Base-by-base conservation (phyloP, 2,888 invertebrate genomes). In the Caenorhabditis virilis region DNA sequence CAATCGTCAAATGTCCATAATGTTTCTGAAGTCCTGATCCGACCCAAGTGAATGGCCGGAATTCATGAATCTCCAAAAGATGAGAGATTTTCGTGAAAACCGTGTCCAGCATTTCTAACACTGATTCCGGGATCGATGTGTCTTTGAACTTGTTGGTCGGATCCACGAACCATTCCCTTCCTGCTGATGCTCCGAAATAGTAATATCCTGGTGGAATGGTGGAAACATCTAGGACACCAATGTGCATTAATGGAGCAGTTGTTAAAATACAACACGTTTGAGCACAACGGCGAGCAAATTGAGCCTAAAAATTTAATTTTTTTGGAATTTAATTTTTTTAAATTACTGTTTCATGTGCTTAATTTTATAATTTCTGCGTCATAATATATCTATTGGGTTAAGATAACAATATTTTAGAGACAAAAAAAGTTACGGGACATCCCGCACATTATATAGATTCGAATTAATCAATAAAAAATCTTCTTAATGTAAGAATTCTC, bases 21-120 rank as follows among this genome's bases (percentile, higher is more conserved):
- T 83, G 83, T 36, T 78, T 79, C 64, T 83, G 83, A 6, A 83
- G 71, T 11, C 83, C 83, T 9, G 79, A 79, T 2, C 83, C 83
- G 27, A 83, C 72, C 82, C 82, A 82, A 5, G 68, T 67, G 62
- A 82, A 82, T 20, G 68, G 73, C 42, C 74, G 75, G 64, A 75
- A 78, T 16, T 79, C 72, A 4, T 72, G 68, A 23, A 72, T 62
- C 33, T 80, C 79, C n/a, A 82, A 64, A 11, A 82, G 60, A 15
- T 68, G 66, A 6, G 72, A 60, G 16, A 82, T 78, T 22, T 69
- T 52, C 22, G 56, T 51, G 63, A 82, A 79, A 1, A 78, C 71
- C 65, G 59, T 46, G n/a, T 83, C 78, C 43, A 82, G 60, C n/a
- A 80, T 62, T 43, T 69, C 69, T 25, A 79, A 65, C 42, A 78